A percentile compares a stretch with the other conserved stretches of the same genome.
These are phyloP conservation scores for Trogon surrucura DNA, from an alignment of 2,113 vertebrate species.

Conservation along the genomic window DNA sequence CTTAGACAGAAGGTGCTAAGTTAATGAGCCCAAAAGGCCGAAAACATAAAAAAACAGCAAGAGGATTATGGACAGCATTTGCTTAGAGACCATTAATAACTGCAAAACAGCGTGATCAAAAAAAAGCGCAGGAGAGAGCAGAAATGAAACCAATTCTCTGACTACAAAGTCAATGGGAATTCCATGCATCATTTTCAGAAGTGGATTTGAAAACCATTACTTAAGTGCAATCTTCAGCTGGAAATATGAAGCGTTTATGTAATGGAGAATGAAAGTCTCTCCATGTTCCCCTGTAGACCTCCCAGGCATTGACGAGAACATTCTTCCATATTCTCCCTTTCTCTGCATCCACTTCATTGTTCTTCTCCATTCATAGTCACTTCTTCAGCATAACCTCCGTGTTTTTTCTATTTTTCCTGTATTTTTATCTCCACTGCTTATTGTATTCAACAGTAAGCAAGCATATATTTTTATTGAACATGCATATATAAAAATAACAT, in stretches of 20 bases:
- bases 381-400: not conserved
- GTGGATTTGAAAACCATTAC: not conserved
- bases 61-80: not conserved
- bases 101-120: fast-evolving
- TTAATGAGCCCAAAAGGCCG: not conserved
- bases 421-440: not conserved
- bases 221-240: not conserved
- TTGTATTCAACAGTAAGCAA: not conserved
- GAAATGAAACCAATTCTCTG: not conserved
- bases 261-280: not conserved
- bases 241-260: not conserved
- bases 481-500: not conserved
- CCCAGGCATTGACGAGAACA: not conserved
- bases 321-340: not conserved
- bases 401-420: not conserved
- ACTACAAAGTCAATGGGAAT: not conserved
- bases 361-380: not conserved
- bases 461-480: not conserved
- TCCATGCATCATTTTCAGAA: not conserved
- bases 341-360: not conserved
- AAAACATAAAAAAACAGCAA: not conserved
- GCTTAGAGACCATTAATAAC: not conserved
- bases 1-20: not conserved
- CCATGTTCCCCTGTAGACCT: not conserved
- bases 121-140: not conserved